These are phyloP conservation scores for Erebia palarica DNA, from an alignment of 2,888 invertebrate genomes.

Conservation along the genomic window DNA sequence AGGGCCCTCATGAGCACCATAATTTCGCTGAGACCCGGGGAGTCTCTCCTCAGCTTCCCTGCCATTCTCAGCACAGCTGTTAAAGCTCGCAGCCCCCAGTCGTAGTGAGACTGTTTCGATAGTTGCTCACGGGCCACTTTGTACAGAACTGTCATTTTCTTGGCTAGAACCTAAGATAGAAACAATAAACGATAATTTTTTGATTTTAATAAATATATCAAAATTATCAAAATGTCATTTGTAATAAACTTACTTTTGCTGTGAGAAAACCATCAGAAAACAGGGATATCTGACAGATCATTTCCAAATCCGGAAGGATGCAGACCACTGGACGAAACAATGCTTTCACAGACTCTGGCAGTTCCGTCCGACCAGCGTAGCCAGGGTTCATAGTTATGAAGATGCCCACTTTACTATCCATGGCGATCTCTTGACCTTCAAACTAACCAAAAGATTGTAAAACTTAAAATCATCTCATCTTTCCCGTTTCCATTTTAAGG, in stretches of 20 bases:
- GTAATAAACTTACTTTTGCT: slow-evolving; percentile 85
- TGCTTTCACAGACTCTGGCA: slow-evolving; percentile 96
- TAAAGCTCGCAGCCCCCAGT: slow-evolving; percentile 95
- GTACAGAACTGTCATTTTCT: slow-evolving; percentile 96
- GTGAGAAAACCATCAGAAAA: slow-evolving; percentile 96
- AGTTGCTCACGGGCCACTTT: slow-evolving; percentile 93
- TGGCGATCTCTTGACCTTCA: slow-evolving; percentile 90
- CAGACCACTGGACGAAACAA: slow-evolving; percentile 96
- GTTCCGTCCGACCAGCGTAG: slow-evolving; percentile 94
- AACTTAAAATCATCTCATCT: too few species aligned
- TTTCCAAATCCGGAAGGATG: slow-evolving; percentile 94
- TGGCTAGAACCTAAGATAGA: slow-evolving; percentile 85
- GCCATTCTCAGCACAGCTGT: slow-evolving; percentile 96
- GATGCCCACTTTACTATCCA: slow-evolving; percentile 94
- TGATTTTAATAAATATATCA: too few species aligned
- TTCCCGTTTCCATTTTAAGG: too few species aligned
- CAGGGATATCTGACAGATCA: slow-evolving; percentile 95
- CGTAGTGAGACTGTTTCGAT: slow-evolving; percentile 96
- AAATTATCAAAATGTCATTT: too few species aligned
- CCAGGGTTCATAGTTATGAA: slow-evolving; percentile 98
- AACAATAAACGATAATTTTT: too few species aligned
- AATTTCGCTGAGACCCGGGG: slow-evolving; percentile 91
- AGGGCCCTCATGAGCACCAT: slow-evolving; percentile 95
- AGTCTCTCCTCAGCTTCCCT: slow-evolving; percentile 91
- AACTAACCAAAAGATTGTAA: slow-evolving; percentile 79